Conservation (phyloP, 2,888 invertebrate genomes). For the Dicyrtomina minuta region DNA sequence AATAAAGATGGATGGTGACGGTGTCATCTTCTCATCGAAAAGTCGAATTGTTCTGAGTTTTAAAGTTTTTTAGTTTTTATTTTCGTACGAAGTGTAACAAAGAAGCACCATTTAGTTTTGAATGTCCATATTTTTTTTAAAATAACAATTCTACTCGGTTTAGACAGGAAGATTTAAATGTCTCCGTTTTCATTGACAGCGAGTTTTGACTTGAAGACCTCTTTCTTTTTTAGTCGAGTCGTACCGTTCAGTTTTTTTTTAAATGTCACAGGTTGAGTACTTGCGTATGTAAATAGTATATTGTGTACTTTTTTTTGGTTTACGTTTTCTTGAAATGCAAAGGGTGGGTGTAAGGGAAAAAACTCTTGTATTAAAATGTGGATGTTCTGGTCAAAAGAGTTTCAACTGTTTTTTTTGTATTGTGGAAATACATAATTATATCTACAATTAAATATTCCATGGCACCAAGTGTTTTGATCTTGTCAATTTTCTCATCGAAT, state of each 20-base stretch:
- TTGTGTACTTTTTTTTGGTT: background rate
- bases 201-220: background rate
- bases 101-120: constrained; percentile 24
- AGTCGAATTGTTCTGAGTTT: background rate
- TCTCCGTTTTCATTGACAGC: background rate
- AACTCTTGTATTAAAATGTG: background rate
- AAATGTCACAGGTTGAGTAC: constrained; percentile 28
- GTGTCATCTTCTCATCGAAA: background rate
- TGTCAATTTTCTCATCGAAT: constrained; percentile 3
- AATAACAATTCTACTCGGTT: background rate
- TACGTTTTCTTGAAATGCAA: background rate
- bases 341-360: background rate
- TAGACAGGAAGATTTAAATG: background rate
- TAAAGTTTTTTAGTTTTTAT: background rate
- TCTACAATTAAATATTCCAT: background rate
- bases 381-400: constrained; percentile 1
- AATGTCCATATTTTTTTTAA: background rate
- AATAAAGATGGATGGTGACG: constrained; percentile 10
- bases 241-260: constrained; percentile 5
- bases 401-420: background rate
- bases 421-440: background rate
- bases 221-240: background rate
- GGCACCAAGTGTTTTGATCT: constrained; percentile 19
- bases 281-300: constrained; percentile 3
- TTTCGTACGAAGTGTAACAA: background rate